Evolutionary conservation across 2,797 vertebrate species (phyloP).

Genomic region (Fratercula arctica): DNA sequence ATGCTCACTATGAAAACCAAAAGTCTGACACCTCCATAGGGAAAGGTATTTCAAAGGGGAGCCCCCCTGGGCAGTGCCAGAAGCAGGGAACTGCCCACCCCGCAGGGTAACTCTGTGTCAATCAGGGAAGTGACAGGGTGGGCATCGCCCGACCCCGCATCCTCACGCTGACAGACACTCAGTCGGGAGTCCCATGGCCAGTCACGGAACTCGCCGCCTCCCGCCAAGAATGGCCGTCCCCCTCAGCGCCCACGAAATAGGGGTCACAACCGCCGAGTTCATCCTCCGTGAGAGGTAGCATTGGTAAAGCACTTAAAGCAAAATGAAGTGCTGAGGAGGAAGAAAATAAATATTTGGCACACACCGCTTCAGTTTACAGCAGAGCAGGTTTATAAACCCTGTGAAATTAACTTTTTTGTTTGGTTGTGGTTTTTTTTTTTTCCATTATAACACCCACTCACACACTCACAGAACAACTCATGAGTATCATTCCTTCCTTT

Average conservation of each 20-base stretch:
- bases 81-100: not conserved
- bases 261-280: not conserved
- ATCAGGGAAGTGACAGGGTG: not conserved
- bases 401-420: not conserved
- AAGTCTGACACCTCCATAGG: not conserved
- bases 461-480: not conserved
- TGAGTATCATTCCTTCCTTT: not conserved
- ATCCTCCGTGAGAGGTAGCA: accelerated
- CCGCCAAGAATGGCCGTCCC: accelerated
- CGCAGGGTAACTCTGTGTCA: not conserved
- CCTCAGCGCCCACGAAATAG: accelerated
- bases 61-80: not conserved
- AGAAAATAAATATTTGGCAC: not conserved
- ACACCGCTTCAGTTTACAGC: not conserved
- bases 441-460: not conserved
- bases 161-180: not conserved
- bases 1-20: not conserved
- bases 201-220: accelerated
- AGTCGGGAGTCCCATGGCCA: not conserved
- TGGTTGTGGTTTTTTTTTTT: not conserved
- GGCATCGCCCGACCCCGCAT: not conserved
- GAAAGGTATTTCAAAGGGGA: not conserved
- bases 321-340: not conserved
- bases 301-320: not conserved
- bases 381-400: not conserved